phyloP scores from a whole-genome alignment of 2,888 invertebrate species.

The Amiota communis region DNA sequence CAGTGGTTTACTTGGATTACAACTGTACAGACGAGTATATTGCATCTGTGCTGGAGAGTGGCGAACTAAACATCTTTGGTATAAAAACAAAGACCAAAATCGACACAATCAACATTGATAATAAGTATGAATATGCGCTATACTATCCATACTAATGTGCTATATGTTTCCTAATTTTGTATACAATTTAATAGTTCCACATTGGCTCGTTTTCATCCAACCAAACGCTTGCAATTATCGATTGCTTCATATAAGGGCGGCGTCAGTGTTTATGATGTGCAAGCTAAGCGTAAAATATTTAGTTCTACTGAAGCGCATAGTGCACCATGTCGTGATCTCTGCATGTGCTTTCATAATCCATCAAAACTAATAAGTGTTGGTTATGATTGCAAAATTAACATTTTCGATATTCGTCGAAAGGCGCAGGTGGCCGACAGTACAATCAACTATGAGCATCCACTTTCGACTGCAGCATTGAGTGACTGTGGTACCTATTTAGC shows the following conservation, averaged over 20 bases:
- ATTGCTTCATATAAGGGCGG: slow-evolving; percentile 69
- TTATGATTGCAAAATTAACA: slow-evolving; percentile 70
- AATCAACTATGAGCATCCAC: slow-evolving; percentile 62
- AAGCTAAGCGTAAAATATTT: slow-evolving; percentile 65
- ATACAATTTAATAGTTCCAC: slow-evolving; percentile 64
- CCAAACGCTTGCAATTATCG: slow-evolving; percentile 68
- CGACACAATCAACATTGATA: slow-evolving; percentile 66
- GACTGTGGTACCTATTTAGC: slow-evolving; percentile 71
- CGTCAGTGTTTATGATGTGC: slow-evolving; percentile 68
- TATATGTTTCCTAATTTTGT: neutral
- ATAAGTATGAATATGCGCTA: slow-evolving; percentile 56
- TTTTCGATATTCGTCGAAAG: slow-evolving; percentile 70
- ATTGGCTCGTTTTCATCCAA: slow-evolving; percentile 70
- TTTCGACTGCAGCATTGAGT: slow-evolving; percentile 68
- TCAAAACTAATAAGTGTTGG: slow-evolving; percentile 70
- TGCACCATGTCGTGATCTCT: slow-evolving; percentile 71
- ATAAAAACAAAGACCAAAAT: slow-evolving; percentile 68
- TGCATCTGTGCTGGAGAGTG: slow-evolving; percentile 69
- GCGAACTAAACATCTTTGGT: slow-evolving; percentile 68
- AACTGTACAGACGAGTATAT: slow-evolving; percentile 71
- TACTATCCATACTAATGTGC: neutral
- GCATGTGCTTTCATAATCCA: slow-evolving; percentile 64
- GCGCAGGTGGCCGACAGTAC: slow-evolving; percentile 56
- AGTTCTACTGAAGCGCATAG: slow-evolving; percentile 64
- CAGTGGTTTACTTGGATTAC: slow-evolving; percentile 70